These are phyloP conservation scores for Orcinus orca DNA, from an alignment of 2,113 vertebrate genomes.

Conservation along the genomic window DNA sequence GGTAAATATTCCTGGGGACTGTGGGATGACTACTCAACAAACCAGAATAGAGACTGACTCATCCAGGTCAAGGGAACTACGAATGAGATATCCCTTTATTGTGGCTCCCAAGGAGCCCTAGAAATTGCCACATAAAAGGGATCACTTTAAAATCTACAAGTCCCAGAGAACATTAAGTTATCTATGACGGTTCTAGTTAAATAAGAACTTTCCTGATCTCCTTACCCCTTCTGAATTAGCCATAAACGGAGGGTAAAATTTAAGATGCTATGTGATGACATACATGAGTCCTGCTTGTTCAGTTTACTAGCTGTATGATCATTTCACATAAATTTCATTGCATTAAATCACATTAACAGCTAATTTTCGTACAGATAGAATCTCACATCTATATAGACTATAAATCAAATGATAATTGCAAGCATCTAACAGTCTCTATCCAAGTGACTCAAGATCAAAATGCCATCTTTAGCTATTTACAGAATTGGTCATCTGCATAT, in stretches of 20 bases:
- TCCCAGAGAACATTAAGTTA: background rate
- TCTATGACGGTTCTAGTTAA: background rate
- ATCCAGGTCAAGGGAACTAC: background rate
- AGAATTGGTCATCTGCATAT: background rate
- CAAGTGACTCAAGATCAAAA: background rate
- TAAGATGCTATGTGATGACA: background rate
- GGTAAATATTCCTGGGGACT: background rate
- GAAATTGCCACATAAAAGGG: background rate
- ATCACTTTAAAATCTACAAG: background rate
- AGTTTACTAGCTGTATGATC: background rate
- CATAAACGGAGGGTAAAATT: background rate
- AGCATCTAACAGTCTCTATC: background rate
- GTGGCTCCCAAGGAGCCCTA: background rate
- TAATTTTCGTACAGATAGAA: background rate
- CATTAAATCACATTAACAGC: background rate
- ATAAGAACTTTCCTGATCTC: background rate
- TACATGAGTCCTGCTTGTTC: background rate
- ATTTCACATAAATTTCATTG: background rate
- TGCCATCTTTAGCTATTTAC: background rate
- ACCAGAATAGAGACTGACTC: background rate
- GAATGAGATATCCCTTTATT: background rate
- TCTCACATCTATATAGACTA: background rate
- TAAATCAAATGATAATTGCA: background rate
- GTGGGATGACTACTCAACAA: background rate
- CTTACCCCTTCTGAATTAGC: background rate